These are phyloP conservation scores for Halichoeres trimaculatus DNA, from an alignment of 2,113 vertebrate genomes.

Conservation along the genomic window DNA sequence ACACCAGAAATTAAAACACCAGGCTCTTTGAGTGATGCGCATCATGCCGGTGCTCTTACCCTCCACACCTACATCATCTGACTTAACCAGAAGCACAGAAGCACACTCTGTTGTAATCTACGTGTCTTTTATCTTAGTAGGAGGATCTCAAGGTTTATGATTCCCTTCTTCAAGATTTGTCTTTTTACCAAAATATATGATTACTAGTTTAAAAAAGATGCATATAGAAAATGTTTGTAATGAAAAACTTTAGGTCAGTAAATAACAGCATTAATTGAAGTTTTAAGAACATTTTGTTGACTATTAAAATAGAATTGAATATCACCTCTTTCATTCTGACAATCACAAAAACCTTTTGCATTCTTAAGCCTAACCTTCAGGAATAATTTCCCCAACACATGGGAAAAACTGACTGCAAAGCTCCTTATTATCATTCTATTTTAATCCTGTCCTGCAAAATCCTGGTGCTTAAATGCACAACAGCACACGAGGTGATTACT, in stretches of 20 bases:
- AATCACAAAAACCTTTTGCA: neutral
- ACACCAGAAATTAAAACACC: neutral
- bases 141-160: too few relatives aligned
- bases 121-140: too few relatives aligned
- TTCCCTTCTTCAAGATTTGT: too few relatives aligned
- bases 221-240: too few relatives aligned
- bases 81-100: slow-evolving; percentile 5
- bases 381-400: neutral
- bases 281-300: too few relatives aligned
- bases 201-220: too few relatives aligned
- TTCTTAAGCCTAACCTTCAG: neutral
- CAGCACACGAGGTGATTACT: neutral
- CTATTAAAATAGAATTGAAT: neutral
- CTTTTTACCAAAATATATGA: too few relatives aligned
- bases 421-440: neutral
- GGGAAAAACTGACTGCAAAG: neutral
- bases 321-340: neutral
- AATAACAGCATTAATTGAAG: too few relatives aligned
- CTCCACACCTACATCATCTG: neutral
- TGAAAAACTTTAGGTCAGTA: too few relatives aligned
- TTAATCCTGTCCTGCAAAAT: slow-evolving; percentile 3
- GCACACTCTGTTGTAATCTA: too few relatives aligned
- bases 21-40: neutral
- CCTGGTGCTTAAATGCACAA: neutral
- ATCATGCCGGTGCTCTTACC: neutral